A percentile compares a stretch with the other conserved stretches of the same genome.
These are phyloP conservation scores for Protosalanx chinensis DNA, from an alignment of 2,797 vertebrate species.

Conservation along the genomic window DNA sequence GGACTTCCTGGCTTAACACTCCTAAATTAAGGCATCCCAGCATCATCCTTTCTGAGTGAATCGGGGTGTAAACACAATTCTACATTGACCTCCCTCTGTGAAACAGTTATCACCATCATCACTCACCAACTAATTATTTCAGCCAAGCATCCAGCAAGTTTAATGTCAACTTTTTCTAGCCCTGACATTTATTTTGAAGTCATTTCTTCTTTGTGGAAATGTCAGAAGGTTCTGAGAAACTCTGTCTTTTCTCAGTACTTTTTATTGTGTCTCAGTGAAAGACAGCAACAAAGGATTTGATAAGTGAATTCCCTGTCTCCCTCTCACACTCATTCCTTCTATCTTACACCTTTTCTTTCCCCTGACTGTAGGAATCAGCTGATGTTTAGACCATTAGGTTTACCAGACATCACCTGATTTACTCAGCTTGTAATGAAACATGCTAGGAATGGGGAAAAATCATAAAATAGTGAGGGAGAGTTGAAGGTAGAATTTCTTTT, in stretches of 20 bases:
- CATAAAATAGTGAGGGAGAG: conserved; percentile 35
- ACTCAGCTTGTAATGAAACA: neutral
- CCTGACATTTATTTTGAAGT: conserved; percentile 3
- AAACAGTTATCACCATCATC: conserved; percentile 47
- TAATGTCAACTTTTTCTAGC: conserved; percentile 25
- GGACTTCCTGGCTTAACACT: conserved; percentile 36
- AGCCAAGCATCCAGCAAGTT: conserved; percentile 22
- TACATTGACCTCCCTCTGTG: conserved; percentile 52
- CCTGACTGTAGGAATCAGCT: neutral
- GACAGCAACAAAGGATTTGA: no score
- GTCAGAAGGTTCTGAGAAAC: neutral
- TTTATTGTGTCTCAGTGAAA: neutral
- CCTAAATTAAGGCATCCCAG: conserved; percentile 32
- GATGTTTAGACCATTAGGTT: neutral
- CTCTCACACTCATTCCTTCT: conserved; percentile 30
- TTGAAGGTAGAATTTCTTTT: conserved; percentile 24
- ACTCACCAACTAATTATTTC: conserved; percentile 57
- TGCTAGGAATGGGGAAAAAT: conserved; percentile 30
- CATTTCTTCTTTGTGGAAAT: conserved; percentile 27
- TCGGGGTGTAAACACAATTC: conserved; percentile 45
- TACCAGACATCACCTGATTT: neutral
- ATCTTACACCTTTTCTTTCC: conserved; percentile 14
- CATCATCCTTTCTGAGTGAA: conserved; percentile 33
- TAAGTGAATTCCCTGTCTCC: conserved; percentile 1
- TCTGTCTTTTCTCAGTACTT: neutral